Evolutionary conservation across 2,888 invertebrate species (phyloP), one percentile per base, ranked within the genome.

Genomic region (Glyphotaelius pellucidus): DNA sequence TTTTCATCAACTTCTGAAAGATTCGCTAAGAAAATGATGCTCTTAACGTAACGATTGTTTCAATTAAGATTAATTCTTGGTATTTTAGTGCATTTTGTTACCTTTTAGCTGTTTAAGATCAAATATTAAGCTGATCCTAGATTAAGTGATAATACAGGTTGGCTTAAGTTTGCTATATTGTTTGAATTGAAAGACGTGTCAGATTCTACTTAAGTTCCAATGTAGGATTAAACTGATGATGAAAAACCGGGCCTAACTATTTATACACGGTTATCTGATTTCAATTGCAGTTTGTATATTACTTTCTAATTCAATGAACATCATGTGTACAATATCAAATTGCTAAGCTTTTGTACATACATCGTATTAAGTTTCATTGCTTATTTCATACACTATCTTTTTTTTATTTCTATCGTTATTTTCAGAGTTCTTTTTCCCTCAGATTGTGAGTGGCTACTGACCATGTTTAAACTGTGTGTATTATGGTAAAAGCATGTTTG

Each of bases 401-500:
- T 1, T 67, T 67, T 67, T 67, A 67, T 67, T 25, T 67, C 25
- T 67, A 67, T 19, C 0, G 2, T 67, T 67, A 25, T 67, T 67
- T 67, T 25, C 25, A 67, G 67, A 67, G 9, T 67, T 67, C 1
- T 67, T 9, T 67, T 67, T 67, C n/a, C n/a, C 25, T 67, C 25
- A 25, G 67, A 25, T 32, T 67, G 67, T 52, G n/a, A 31, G 67
- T 88, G 79, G 88, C 88, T 88, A 52, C 35, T 32, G 38, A 30
- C n/a, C 32, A 14, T 38, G n/a, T 85, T n/a, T n/a, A 85, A 32
- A 85, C 7, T 42, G 86, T 86, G 86, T 42, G 42, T 85, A 86
- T 86, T 86, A 42, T 47, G 19, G 32, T 86, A 86, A 86, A 42
- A 86, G 88, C 88, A 88, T 67, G 35, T 52, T 88, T 88, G 30